phyloP scores from a whole-genome alignment of 64 coral and sea anemone genomes.

The Cladopsammia gracilis region DNA sequence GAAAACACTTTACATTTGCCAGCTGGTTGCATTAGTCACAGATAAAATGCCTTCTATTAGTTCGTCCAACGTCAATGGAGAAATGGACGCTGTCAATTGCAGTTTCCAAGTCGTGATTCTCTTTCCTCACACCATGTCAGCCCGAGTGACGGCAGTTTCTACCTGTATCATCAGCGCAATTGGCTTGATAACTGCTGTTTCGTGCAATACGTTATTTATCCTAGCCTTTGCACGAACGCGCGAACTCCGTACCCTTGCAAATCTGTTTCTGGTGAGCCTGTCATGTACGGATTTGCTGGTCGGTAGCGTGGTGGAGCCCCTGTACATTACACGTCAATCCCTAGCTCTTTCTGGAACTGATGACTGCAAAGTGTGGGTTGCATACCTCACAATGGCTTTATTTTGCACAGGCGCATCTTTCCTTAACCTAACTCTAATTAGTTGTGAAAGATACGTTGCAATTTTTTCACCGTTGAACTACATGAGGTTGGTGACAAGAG shows the following conservation, averaged over 20 bases:
- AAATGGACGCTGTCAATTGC: conserved; percentile 20
- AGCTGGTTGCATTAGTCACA: background rate
- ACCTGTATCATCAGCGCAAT: conserved; percentile 5
- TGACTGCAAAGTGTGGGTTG: conserved; percentile 39
- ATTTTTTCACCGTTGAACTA: conserved; percentile 60
- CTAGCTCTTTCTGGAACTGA: conserved; percentile 26
- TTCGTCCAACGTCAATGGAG: background rate
- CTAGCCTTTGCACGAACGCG: conserved; percentile 34
- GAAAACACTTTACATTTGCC: background rate
- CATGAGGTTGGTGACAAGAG: conserved; percentile 24
- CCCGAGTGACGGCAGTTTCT: background rate
- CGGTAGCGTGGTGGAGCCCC: conserved; percentile 50
- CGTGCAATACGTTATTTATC: conserved; percentile 52
- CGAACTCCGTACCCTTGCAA: conserved; percentile 39
- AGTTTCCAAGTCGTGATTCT: conserved; percentile 21
- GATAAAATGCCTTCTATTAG: background rate
- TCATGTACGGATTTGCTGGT: conserved; percentile 70
- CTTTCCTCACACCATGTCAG: conserved; percentile 17
- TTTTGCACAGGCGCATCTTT: conserved; percentile 71
- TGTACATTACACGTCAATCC: conserved; percentile 51
- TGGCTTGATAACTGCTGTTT: background rate
- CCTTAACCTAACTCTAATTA: conserved; percentile 55
- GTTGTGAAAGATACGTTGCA: conserved; percentile 73
- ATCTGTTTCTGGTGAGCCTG: conserved; percentile 52
- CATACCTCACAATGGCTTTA: conserved; percentile 52